Evolutionary conservation across 1,140 invertebrate species (phyloP), one percentile per base, ranked within the genome.

Genomic region (Ceratosolen fusciceps): DNA sequence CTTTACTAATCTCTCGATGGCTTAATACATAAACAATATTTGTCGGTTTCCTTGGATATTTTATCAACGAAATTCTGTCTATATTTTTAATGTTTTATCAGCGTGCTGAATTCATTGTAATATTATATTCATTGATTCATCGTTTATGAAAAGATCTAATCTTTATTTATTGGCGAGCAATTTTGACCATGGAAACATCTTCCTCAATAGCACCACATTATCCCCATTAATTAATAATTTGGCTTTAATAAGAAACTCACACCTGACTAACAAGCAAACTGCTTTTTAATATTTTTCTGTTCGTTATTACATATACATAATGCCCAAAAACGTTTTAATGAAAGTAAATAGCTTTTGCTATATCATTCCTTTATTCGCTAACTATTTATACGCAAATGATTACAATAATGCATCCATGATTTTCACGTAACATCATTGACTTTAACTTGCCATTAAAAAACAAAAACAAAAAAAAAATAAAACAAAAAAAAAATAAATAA

Each of bases 1-100:
- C 79, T 80, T 80, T 26, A 72, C 73, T 77, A 80, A 80, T 65
- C 31, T 26, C 24, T 37, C 24, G 65, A 39, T 60, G 62, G 73
- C 65, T 79, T 74, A 34, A 58, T 34, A 74, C 19, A 56, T 77
- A 70, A 77, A 58, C 52, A 31, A 49, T 68, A 37, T 31, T 52
- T 49, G 21, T 12, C 24, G 14, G 21, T 47, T 49, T 26, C 54
- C 5, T 31, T 65, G n/a, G 62, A 68, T 34, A 24, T 56, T 70
- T 47, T 31, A 47, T 70, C 65, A 1, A 29, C 49, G 34, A 39
- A 77, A 68, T 54, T 43, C 34, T 26, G 9, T 54, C 26, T 19
- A 58, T 71, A 43, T 56, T 9, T 65, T 31, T 60, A 37, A 54
- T 49, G 34, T 49, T 43, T 75, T 54, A 76, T 76, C 31, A 76